Base-by-base conservation (phyloP, 2,888 invertebrate genomes). In the Galerucella calmariensis region DNA sequence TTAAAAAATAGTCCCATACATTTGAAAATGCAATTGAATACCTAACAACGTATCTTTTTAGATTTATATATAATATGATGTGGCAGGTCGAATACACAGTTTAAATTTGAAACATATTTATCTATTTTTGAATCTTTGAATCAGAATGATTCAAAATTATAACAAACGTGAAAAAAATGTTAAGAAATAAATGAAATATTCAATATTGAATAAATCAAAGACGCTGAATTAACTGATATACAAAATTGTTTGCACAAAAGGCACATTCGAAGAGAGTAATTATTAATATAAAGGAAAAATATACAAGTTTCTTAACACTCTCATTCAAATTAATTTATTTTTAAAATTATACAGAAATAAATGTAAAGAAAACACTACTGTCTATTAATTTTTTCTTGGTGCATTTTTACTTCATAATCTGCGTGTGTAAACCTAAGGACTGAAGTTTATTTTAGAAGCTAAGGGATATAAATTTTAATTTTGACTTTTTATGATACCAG, bases 401-500 rank as follows among this genome's bases (percentile, higher is more conserved):
- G 16, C 9, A 56, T 56, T 56, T 16, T 56, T 16, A 56, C 20
- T 56, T 56, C 16, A 56, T 56, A 56, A 56, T 56, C 56, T 35
- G 61, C 62, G 51, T 69, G 48, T 51, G 62, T 69, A 62, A 16
- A 62, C 35, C 58, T 46, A 65, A 62, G 70, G 62, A 70, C 63
- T 16, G n/a, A 58, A 70, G 71, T 71, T 71, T 71, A 71, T 71
- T 71, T 65, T 71, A 71, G 71, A 44, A 20, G 46, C 59, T 44
- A 65, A 65, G 63, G 63, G 65, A 66, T 62, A 72, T 72, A 72
- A 72, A 72, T 67, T 66, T 66, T 56, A 44, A 67, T 72, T 72
- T 71, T 71, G 71, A 71, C 71, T 44, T 58, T 72, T 72, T 72
- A 72, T 72, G 66, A 72, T 69, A 59, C 20, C 44, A 72, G 72